Conservation (phyloP, 2,113 vertebrate species). For the Potamarius usumacintae region DNA sequence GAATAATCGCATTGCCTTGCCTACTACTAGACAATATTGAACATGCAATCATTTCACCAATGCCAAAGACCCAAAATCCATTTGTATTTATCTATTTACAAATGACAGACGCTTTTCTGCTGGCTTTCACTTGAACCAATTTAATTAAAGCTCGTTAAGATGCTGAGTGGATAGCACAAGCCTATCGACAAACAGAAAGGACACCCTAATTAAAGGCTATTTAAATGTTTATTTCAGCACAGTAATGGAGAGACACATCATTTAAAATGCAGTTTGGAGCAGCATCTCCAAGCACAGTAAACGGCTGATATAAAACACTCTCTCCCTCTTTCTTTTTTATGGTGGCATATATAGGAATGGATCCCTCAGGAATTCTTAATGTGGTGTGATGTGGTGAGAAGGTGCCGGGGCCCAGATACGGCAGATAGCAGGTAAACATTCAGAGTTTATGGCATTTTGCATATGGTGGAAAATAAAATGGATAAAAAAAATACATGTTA, state of each 20-base stretch:
- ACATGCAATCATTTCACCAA: constrained; percentile 49
- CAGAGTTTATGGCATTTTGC: constrained; percentile 64
- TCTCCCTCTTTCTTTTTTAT: constrained; percentile 77
- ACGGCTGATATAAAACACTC: constrained; percentile 74
- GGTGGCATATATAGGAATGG: constrained; percentile 71
- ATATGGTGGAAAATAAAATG: constrained; percentile 57
- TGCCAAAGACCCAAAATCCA: constrained; percentile 52
- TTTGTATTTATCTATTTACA: constrained; percentile 65
- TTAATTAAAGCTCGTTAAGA: constrained; percentile 79
- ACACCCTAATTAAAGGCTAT: constrained; percentile 79
- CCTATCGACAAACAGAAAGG: constrained; percentile 74
- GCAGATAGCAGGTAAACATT: constrained; percentile 71
- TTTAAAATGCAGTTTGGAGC: constrained; percentile 76
- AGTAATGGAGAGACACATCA: constrained; percentile 75
- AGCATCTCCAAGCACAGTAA: constrained; percentile 73
- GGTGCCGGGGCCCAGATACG: constrained; percentile 59
- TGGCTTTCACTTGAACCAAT: constrained; percentile 73
- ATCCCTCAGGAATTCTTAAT: constrained; percentile 74
- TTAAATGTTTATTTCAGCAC: constrained; percentile 74
- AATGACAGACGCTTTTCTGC: constrained; percentile 63
- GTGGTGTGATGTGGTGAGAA: constrained; percentile 67
- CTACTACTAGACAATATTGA: constrained; percentile 49
- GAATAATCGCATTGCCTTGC: constrained; percentile 33
- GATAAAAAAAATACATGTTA: constrained; percentile 57
- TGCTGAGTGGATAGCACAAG: constrained; percentile 75